These are phyloP conservation scores for Aptenodytes patagonicus DNA, from an alignment of 2,113 vertebrate genomes.

Conservation along the genomic window DNA sequence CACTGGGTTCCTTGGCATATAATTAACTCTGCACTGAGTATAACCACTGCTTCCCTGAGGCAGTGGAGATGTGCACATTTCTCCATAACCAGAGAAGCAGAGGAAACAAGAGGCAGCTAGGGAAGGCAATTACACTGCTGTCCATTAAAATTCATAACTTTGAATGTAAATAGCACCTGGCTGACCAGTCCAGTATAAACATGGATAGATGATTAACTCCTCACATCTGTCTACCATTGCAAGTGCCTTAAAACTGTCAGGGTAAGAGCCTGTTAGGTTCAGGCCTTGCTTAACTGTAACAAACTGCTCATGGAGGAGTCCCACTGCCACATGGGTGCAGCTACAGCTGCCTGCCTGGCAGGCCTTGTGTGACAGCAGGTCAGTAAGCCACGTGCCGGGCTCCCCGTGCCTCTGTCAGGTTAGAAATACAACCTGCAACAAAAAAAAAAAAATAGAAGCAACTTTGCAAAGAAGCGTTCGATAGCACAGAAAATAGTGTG, in stretches of 20 bases:
- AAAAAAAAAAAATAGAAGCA: neutral
- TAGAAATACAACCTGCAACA: neutral
- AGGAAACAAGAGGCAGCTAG: neutral
- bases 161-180: neutral
- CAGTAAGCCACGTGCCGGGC: rapidly evolving
- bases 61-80: neutral
- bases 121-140: neutral
- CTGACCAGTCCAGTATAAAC: neutral
- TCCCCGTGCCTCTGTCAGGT: neutral
- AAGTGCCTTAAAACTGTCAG: neutral
- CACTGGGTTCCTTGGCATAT: neutral
- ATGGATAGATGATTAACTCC: neutral
- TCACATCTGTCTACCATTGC: rapidly evolving
- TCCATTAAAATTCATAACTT: neutral
- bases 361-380: rapidly evolving
- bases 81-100: neutral
- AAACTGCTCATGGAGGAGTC: neutral
- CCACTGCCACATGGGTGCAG: rapidly evolving
- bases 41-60: neutral
- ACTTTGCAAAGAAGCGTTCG: neutral
- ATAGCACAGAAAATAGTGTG: neutral
- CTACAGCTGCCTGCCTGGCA: neutral
- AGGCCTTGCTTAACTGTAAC: neutral
- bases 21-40: neutral
- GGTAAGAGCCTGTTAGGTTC: neutral